Conservation (phyloP, 1,140 invertebrate species). For the Pollicipes pollicipes region DNA sequence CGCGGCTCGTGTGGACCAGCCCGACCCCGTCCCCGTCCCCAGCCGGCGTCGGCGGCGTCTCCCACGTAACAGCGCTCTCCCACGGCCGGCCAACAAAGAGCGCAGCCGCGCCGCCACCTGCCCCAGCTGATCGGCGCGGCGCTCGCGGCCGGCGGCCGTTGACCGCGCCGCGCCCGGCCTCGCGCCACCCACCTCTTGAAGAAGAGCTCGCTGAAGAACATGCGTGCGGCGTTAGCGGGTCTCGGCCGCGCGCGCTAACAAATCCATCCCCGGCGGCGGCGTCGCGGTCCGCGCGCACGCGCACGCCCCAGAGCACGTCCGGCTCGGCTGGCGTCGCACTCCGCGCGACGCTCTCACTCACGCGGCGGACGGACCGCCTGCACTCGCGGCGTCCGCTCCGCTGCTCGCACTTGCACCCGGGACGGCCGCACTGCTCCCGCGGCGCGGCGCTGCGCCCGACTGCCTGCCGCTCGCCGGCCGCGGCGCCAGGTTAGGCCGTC, state of each 20-base stretch:
- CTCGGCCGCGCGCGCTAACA: background rate
- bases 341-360: background rate
- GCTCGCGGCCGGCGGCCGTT: too few relatives aligned
- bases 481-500: background rate
- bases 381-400: too few relatives aligned
- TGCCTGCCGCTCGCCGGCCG: background rate
- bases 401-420: background rate
- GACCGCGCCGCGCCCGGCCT: background rate
- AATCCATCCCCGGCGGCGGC: background rate
- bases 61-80: background rate
- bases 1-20: too few relatives aligned
- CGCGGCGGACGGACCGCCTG: background rate
- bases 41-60: too few relatives aligned
- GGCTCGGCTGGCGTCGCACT: background rate
- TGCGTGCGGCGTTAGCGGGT: background rate
- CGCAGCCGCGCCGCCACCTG: too few relatives aligned
- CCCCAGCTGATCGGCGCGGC: too few relatives aligned
- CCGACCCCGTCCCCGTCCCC: too few relatives aligned
- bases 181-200: background rate
- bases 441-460: background rate
- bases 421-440: background rate
- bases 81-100: background rate
- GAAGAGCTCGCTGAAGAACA: slow-evolving; percentile 1
- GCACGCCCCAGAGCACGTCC: background rate
- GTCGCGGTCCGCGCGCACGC: background rate